Percentiles rank a stretch among this genome's conserved stretches.
phyloP scores from a whole-genome alignment of 2,797 vertebrate genomes.

The Eulemur rubriventer region DNA sequence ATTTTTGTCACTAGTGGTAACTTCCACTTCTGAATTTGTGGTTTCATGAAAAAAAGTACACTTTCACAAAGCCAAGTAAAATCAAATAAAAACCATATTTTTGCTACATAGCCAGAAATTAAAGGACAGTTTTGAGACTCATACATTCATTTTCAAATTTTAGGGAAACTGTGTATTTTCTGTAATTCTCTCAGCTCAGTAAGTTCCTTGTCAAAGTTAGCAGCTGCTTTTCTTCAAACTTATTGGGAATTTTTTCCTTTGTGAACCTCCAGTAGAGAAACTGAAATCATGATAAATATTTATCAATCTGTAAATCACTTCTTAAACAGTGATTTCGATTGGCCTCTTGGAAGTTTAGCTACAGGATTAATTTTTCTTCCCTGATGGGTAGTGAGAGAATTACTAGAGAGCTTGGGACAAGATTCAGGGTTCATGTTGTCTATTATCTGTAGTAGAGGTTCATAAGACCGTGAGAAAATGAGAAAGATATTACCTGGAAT shows the following conservation, averaged over 20 bases:
- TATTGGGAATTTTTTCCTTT: slow-evolving; percentile 27
- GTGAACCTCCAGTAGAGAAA: background rate
- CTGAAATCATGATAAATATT: slow-evolving; percentile 4
- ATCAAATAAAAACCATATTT: background rate
- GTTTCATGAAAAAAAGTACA: background rate
- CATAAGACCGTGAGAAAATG: background rate
- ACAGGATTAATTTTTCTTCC: background rate
- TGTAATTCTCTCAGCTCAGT: slow-evolving; percentile 6
- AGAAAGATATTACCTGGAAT: background rate
- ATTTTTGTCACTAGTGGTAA: background rate
- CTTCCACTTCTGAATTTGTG: background rate
- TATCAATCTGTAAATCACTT: background rate
- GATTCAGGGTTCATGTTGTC: background rate
- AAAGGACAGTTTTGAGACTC: background rate
- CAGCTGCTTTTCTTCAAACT: slow-evolving; percentile 11
- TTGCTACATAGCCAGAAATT: background rate
- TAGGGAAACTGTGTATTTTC: background rate
- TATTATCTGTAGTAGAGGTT: background rate
- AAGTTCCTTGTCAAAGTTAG: slow-evolving; percentile 5
- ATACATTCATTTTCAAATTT: slow-evolving; percentile 35
- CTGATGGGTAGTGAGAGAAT: background rate
- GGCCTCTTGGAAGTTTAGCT: background rate
- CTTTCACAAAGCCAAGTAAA: background rate
- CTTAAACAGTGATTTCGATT: background rate
- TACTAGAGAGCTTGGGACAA: background rate